Base-by-base conservation (phyloP, 2,888 invertebrate genomes). In the Clepsis dumicolana region DNA sequence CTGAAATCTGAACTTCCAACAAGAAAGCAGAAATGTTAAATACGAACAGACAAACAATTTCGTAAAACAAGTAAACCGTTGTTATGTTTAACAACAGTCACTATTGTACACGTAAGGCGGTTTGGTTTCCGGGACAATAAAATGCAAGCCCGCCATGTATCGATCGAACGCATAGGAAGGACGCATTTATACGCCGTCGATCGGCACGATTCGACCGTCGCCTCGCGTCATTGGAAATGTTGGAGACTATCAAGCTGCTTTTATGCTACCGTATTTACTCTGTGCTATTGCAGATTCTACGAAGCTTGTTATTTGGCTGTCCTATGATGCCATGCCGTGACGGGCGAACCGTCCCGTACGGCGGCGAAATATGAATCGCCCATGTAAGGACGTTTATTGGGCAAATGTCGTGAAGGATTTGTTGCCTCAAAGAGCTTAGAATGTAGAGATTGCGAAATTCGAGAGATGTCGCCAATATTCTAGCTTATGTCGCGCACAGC, bases 41-140 rank as follows among this genome's bases (percentile, higher is more conserved):
- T n/a, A n/a, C 5, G 29, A 29, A 29, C 29, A 29, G 29, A 50
- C 35, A 44, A 29, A 32, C 14, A 25, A 54, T 61, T 61, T 48
- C 7, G 25, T 67, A 56, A 50, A 62, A 25, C 66, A 14, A 35
- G 48, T 38, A 56, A 35, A 44, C 61, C 35, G 56, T 35, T 62
- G 50, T 67, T 63, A 29, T 52, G 63, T 52, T 18, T 35, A 41
- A 59, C 59, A 68, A 53, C 32, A 64, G 56, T 24, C 21, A 38
- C 35, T 24, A n/a, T n/a, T n/a, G n/a, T n/a, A 25, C 56, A 41
- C 50, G 62, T 61, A 53, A 21, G 48, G 44, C 21, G 38, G 50
- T 29, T 50, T 8, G 21, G 67, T 68, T 59, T 68, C 68, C 68
- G 68, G 64, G 41, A 59, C 64, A 64, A 68, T 68, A 64, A 66